Conservation (phyloP, 2,888 invertebrate species). For the Copidosoma aretas region DNA sequence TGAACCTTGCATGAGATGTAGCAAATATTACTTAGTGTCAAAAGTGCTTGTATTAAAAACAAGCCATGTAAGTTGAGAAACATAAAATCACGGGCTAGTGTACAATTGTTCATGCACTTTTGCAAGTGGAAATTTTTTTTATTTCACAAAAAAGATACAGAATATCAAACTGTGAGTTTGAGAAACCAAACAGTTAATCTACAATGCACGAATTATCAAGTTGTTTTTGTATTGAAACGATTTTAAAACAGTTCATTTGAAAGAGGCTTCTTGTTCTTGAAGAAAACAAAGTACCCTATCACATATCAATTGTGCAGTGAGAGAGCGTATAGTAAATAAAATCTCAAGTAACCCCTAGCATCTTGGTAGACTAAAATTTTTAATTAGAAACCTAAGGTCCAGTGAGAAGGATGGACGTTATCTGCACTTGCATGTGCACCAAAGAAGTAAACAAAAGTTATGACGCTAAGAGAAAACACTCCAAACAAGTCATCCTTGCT, state of each 20-base stretch:
- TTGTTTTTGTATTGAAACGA: no score
- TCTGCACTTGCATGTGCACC: no score
- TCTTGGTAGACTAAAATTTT: neutral
- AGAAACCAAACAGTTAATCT: neutral
- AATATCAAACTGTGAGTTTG: slow-evolving; percentile 21
- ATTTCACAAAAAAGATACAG: slow-evolving; percentile 30
- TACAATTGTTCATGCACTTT: neutral
- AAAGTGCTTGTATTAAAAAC: no score
- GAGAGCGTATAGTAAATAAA: neutral
- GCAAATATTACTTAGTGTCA: no score
- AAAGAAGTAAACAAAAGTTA: no score
- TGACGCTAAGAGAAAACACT: no score
- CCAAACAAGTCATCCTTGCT: slow-evolving; percentile 39
- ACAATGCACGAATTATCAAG: neutral
- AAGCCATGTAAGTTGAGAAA: no score
- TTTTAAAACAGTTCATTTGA: neutral
- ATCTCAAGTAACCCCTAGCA: neutral
- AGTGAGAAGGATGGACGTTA: no score
- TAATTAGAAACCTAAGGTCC: no score
- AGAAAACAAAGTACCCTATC: slow-evolving; percentile 3
- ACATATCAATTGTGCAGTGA: slow-evolving; percentile 6
- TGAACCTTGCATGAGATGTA: no score
- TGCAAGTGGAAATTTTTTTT: slow-evolving; percentile 34
- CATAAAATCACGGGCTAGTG: no score
- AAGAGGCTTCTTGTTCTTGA: neutral